phyloP scores from a whole-genome alignment of 2,113 vertebrate genomes.

The Camelus bactrianus region DNA sequence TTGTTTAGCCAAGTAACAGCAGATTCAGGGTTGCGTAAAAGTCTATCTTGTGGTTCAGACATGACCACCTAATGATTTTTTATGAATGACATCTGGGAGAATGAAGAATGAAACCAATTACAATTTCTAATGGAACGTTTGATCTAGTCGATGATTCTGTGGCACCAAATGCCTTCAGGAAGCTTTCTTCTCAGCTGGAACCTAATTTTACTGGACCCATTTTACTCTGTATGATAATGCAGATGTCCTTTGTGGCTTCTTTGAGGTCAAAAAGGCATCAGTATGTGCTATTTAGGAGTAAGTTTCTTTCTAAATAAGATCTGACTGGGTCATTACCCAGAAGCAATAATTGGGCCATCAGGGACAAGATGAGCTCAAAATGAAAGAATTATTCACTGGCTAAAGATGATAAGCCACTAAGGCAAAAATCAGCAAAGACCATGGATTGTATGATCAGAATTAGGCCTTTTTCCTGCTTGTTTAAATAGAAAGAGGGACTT shows the following conservation, averaged over 20 bases:
- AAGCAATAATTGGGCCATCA: constrained; percentile 70
- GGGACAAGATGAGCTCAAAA: constrained; percentile 66
- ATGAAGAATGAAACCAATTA: constrained; percentile 65
- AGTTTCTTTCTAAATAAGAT: constrained; percentile 76
- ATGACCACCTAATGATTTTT: constrained; percentile 43
- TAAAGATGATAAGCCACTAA: constrained; percentile 59
- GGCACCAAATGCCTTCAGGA: constrained; percentile 56
- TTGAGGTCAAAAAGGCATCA: constrained; percentile 69
- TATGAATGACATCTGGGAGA: constrained; percentile 56
- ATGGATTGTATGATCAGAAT: neutral
- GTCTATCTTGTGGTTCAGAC: constrained; percentile 56
- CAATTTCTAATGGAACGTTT: constrained; percentile 48
- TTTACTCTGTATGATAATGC: constrained; percentile 71
- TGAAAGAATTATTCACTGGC: constrained; percentile 69
- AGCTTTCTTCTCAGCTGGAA: constrained; percentile 76
- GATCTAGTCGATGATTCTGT: constrained; percentile 48
- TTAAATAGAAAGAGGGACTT: constrained; percentile 8
- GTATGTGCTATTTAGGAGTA: constrained; percentile 62
- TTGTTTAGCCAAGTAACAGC: constrained; percentile 34
- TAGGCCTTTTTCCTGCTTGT: neutral
- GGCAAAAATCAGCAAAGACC: constrained; percentile 60
- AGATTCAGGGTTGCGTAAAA: neutral
- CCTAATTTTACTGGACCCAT: constrained; percentile 66
- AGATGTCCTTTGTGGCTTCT: constrained; percentile 64
- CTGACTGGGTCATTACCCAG: constrained; percentile 76